Percentiles rank a stretch among this genome's conserved stretches.
Conservation (phyloP, 64 coral and sea anemone genomes). For the Platygyra sinensis region DNA sequence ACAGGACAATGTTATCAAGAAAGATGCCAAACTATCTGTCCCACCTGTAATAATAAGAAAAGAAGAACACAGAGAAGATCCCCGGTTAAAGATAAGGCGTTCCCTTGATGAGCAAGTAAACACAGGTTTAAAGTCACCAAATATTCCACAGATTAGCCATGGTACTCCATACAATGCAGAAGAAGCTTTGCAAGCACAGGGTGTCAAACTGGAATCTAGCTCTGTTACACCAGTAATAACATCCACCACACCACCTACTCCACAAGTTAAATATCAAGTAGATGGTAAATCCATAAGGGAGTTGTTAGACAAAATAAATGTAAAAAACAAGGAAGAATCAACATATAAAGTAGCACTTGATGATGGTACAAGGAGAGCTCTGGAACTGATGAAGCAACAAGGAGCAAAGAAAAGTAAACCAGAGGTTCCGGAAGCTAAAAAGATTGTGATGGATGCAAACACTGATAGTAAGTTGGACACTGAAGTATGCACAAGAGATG, state of each 20-base stretch:
- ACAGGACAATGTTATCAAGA: background rate
- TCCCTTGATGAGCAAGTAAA: background rate
- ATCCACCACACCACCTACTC: background rate
- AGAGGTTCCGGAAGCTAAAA: background rate
- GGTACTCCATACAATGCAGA: conserved; percentile 27
- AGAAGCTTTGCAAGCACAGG: background rate
- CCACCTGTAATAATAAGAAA: background rate
- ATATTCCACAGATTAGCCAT: background rate
- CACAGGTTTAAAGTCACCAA: background rate
- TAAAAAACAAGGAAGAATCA: background rate
- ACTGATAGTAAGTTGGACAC: background rate
- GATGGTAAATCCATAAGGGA: background rate
- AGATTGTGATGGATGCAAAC: background rate
- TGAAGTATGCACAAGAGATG: background rate
- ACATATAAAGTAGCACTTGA: background rate
- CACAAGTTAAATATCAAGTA: conserved; percentile 4
- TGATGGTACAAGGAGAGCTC: conserved; percentile 3
- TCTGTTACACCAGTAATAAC: background rate
- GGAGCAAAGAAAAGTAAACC: background rate
- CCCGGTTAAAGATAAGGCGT: background rate
- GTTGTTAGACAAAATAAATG: background rate
- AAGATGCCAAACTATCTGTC: background rate
- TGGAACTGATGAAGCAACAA: conserved; percentile 2
- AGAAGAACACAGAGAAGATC: conserved; percentile 23
- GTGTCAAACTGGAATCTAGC: background rate